phyloP scores from a whole-genome alignment of 2,113 vertebrate species.

The Syrmaticus mikado region DNA sequence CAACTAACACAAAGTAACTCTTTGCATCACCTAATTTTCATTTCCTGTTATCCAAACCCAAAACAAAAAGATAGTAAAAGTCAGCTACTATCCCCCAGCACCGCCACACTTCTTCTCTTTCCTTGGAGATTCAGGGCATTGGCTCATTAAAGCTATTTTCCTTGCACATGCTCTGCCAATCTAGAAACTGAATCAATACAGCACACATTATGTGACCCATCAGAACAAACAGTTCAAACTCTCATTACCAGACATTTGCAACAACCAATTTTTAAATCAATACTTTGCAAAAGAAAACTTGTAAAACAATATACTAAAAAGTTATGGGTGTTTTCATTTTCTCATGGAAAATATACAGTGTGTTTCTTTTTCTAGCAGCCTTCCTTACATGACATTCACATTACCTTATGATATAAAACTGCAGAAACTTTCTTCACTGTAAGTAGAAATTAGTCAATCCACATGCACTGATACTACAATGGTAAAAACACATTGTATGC shows the following conservation, averaged over 20 bases:
- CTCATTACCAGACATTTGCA: constrained; percentile 8
- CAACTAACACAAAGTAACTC: not conserved
- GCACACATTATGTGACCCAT: not conserved
- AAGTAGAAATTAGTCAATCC: not conserved
- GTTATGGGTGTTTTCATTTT: not conserved
- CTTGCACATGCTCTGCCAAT: not conserved
- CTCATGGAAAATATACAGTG: not conserved
- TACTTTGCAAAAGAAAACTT: not conserved
- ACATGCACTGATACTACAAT: not conserved
- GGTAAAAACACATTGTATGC: not conserved
- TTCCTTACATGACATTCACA: not conserved
- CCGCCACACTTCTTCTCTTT: not conserved
- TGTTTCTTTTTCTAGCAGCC: not conserved
- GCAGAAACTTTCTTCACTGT: not conserved
- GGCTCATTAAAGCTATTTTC: not conserved
- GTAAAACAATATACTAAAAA: not conserved
- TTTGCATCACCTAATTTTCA: not conserved
- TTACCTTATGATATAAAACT: not conserved
- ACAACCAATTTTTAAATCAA: not conserved
- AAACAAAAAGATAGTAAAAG: not conserved
- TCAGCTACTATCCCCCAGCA: not conserved
- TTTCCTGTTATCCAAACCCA: not conserved
- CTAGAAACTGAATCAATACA: not conserved
- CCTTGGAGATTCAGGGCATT: not conserved
- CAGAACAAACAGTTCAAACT: constrained; percentile 23